phyloP scores from a whole-genome alignment of 92 coral and sea anemone genomes.

The Zoanthus sociatus region DNA sequence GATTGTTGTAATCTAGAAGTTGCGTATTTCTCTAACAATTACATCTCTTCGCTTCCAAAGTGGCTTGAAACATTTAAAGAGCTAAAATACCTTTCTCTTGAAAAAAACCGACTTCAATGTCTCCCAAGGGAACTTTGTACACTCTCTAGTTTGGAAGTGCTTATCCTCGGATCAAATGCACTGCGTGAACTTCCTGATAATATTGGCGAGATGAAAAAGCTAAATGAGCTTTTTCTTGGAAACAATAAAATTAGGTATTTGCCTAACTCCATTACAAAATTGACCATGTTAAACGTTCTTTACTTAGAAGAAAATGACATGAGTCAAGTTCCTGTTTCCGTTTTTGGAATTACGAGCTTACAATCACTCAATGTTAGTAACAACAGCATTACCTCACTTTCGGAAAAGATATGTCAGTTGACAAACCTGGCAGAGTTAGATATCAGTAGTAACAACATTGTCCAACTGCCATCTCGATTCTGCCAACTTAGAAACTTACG shows the following conservation, averaged over 20 bases:
- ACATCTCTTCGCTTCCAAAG: slow-evolving; percentile 68
- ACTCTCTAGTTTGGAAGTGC: slow-evolving; percentile 67
- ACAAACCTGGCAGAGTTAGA: slow-evolving; percentile 73
- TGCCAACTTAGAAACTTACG: slow-evolving; percentile 61
- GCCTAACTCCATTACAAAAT: slow-evolving; percentile 74
- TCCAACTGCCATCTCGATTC: slow-evolving; percentile 73
- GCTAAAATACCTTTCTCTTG: slow-evolving; percentile 71
- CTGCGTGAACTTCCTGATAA: slow-evolving; percentile 73
- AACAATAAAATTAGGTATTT: slow-evolving; percentile 61
- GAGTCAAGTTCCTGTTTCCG: slow-evolving; percentile 63
- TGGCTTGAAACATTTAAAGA: slow-evolving; percentile 78
- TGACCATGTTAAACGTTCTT: slow-evolving; percentile 61
- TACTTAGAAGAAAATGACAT: slow-evolving; percentile 73
- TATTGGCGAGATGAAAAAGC: slow-evolving; percentile 59
- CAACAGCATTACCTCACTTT: slow-evolving; percentile 59
- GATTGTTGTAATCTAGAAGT: slow-evolving; percentile 59
- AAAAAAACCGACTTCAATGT: slow-evolving; percentile 69
- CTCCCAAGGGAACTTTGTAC: slow-evolving; percentile 77
- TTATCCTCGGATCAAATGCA: slow-evolving; percentile 75
- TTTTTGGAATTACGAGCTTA: slow-evolving; percentile 59
- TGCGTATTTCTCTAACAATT: slow-evolving; percentile 71
- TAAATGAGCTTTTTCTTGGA: slow-evolving; percentile 80
- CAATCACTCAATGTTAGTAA: slow-evolving; percentile 67
- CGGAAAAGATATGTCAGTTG: slow-evolving; percentile 68
- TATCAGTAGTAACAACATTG: slow-evolving; percentile 67